Conservation (phyloP, 2,113 vertebrate genomes). For the Ictalurus punctatus region DNA sequence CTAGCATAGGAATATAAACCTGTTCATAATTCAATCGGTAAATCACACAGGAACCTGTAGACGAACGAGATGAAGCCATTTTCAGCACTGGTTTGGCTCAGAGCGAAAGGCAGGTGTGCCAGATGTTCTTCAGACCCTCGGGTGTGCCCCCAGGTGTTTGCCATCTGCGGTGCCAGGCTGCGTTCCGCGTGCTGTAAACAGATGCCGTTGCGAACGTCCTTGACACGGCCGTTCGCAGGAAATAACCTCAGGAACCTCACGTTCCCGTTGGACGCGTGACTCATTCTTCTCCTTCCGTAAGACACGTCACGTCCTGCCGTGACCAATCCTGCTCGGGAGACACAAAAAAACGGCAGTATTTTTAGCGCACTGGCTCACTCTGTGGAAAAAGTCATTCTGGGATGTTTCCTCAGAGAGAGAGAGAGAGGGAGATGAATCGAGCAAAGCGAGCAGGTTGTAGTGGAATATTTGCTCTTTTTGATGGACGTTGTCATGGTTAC, state of each 20-base stretch:
- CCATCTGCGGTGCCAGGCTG: conserved; percentile 37
- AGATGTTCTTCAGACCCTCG: conserved; percentile 43
- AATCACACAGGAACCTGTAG: not conserved
- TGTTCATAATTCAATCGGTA: not conserved
- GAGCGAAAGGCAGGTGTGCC: conserved; percentile 14
- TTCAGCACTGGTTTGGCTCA: not conserved
- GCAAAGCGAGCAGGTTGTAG: not conserved
- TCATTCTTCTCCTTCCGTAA: conserved; percentile 10
- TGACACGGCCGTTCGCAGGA: not conserved
- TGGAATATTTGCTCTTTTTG: conserved; percentile 9
- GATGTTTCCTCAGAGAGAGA: not conserved
- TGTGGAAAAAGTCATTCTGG: not conserved
- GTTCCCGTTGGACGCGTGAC: conserved; percentile 15
- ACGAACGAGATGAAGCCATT: not conserved
- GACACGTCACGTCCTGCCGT: not conserved
- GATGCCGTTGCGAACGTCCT: conserved; percentile 27
- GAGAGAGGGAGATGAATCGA: not conserved
- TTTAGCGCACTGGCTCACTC: not conserved
- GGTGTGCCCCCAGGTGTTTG: conserved; percentile 14
- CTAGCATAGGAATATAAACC: too few species aligned
- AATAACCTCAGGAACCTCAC: conserved; percentile 5
- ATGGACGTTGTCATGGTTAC: conserved; percentile 27
- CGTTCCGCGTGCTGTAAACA: conserved; percentile 29
- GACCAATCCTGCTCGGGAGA: not conserved
- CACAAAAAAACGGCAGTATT: not conserved